phyloP scores from a whole-genome alignment of 2,797 vertebrate species.

The Sebastiscus tertius region DNA sequence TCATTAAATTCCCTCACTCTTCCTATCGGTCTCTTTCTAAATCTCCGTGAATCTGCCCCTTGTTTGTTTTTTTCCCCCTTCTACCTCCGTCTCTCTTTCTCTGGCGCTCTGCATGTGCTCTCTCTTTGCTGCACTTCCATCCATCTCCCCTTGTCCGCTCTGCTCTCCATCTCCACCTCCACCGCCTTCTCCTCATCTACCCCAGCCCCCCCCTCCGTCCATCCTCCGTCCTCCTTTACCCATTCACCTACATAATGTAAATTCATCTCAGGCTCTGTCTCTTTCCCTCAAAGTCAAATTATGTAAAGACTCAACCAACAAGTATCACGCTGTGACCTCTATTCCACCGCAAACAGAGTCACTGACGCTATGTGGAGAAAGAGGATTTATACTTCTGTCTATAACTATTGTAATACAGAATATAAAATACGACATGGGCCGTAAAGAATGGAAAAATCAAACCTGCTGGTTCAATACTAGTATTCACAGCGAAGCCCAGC shows the following conservation, averaged over 20 bases:
- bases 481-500: conserved; percentile 21
- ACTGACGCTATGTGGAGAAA: not conserved
- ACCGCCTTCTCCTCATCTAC: not conserved
- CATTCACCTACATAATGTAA: conserved; percentile 58
- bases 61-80: conserved; percentile 49
- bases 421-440: conserved; percentile 22
- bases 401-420: conserved; percentile 22
- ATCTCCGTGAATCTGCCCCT: conserved; percentile 27
- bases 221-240: conserved; percentile 41
- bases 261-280: conserved; percentile 40
- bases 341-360: conserved; percentile 1
- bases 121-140: conserved; percentile 30
- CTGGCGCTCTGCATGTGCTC: conserved; percentile 2
- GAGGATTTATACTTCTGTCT: conserved; percentile 28
- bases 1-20: conserved; percentile 67
- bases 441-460: conserved; percentile 32
- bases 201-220: not conserved
- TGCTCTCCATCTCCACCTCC: conserved; percentile 38
- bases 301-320: conserved; percentile 11
- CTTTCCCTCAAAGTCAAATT: conserved; percentile 49
- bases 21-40: conserved; percentile 23
- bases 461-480: conserved; percentile 28
- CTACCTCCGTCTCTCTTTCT: conserved; percentile 15
- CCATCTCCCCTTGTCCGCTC: conserved; percentile 29
- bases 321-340: conserved; percentile 25